Percentiles rank a stretch among this genome's conserved stretches.
These are phyloP conservation scores for Spialia ferax DNA, from an alignment of 2,888 invertebrate genomes.

Conservation along the genomic window DNA sequence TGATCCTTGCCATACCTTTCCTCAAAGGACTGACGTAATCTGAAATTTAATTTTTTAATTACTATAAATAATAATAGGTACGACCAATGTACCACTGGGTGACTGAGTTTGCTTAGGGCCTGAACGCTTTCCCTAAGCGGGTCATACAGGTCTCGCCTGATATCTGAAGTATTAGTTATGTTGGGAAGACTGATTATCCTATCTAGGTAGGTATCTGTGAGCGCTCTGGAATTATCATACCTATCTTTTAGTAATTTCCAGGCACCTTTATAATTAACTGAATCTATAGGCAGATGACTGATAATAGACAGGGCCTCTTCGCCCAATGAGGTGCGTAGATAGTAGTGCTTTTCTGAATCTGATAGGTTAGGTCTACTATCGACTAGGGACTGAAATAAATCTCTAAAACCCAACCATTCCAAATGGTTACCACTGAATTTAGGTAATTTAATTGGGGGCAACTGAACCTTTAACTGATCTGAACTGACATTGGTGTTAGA, in stretches of 20 bases:
- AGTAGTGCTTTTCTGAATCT: conserved; percentile 21
- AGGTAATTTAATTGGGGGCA: conserved; percentile 9
- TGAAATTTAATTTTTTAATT: conserved; percentile 11
- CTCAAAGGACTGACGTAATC: conserved; percentile 11
- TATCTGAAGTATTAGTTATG: neutral
- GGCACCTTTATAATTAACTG: conserved; percentile 10
- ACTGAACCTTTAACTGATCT: neutral
- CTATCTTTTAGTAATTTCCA: neutral
- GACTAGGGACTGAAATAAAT: conserved; percentile 4
- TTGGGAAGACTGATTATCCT: conserved; percentile 2
- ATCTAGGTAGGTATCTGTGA: conserved; percentile 21
- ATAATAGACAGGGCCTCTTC: conserved; percentile 8
- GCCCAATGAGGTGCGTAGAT: conserved; percentile 11
- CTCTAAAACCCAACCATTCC: conserved; percentile 13
- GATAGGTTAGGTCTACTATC: neutral
- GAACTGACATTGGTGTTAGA: neutral
- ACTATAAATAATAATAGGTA: conserved; percentile 15
- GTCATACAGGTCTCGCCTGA: conserved; percentile 21
- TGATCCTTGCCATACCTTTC: conserved; percentile 18
- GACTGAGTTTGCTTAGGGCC: neutral
- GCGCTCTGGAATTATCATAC: conserved; percentile 13
- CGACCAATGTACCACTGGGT: conserved; percentile 4
- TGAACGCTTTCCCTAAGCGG: conserved; percentile 15
- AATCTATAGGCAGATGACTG: conserved; percentile 26
- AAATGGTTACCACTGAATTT: conserved; percentile 14